Base-by-base conservation (phyloP, 2,113 vertebrate species). In the Pyrgilauda ruficollis region DNA sequence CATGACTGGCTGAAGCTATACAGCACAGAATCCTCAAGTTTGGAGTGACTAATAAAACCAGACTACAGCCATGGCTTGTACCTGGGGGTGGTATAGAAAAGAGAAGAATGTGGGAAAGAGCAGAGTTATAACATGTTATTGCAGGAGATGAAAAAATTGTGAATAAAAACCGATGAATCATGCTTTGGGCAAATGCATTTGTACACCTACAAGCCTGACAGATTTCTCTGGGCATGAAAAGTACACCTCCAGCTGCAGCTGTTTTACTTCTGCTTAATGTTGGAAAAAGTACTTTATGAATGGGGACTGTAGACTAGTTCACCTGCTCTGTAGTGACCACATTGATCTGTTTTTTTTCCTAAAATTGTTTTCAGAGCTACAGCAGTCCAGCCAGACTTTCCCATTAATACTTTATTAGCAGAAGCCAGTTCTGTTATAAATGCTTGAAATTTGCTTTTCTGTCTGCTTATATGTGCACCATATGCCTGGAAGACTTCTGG, bases 341-440 rank as follows among this genome's bases (percentile, higher is more conserved):
- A 14, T 69, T 94, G 75, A 63, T 83, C 53, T 64, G 28, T 33
- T 78, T 77, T 62, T 75, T 93, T 61, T 49, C 75, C 13, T 41
- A 56, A 90, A 96, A 94, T 69, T 82, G 49, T 87, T 89, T 92
- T 95, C 68, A 61, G 85, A 81, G 76, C 61, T 93, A 56, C 15
- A 49, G 69, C 49, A 87, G 49, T 81, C 61, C 76, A 87, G 59
- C 26, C 76, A 96, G 88, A 87, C 52, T 75, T 92, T 90, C 31
- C 73, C 69, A 93, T 96, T 92, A 96, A 94, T 94, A 84, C 49
- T 90, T 95, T 78, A 92, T 93, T 90, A 96, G 88, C 44, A 92
- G 73, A 90, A 92, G n/a, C 28, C 82, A 53, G 31, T 86, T 92
- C 31, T 77, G 53, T 64, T 84, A 87, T 44, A 96, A 76, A 72